These are phyloP conservation scores for Ceyx cyanopectus DNA, from an alignment of 2,113 vertebrate genomes.

Conservation along the genomic window DNA sequence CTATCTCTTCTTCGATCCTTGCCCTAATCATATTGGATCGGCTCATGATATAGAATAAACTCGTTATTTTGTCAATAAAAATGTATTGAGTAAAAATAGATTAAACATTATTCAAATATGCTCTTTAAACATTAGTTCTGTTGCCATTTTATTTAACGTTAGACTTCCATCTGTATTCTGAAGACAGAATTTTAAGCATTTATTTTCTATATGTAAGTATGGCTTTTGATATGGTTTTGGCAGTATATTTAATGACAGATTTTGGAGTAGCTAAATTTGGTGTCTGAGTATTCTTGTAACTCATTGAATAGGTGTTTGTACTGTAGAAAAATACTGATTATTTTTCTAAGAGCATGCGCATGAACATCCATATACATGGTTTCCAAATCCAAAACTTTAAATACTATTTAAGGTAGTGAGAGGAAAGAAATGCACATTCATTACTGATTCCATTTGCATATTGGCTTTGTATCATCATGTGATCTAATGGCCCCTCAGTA, in stretches of 20 bases:
- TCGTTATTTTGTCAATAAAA: slow-evolving; percentile 50
- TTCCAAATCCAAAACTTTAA: slow-evolving; percentile 18
- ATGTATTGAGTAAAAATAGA: slow-evolving; percentile 44
- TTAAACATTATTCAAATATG: not conserved
- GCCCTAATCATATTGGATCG: not conserved
- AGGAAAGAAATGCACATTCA: not conserved
- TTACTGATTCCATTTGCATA: not conserved
- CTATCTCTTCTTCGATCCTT: not conserved
- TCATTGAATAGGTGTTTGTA: slow-evolving; percentile 57
- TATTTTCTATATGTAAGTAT: slow-evolving; percentile 59
- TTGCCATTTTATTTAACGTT: slow-evolving; percentile 29
- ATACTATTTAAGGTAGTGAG: not conserved
- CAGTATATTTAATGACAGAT: slow-evolving; percentile 63
- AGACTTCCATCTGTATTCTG: slow-evolving; percentile 5
- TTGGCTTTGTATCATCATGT: not conserved
- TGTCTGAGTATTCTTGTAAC: slow-evolving; percentile 55
- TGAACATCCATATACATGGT: not conserved
- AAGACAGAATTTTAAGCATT: slow-evolving; percentile 18
- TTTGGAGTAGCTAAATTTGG: slow-evolving; percentile 65
- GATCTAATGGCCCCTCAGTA: not conserved
- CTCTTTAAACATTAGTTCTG: slow-evolving; percentile 17
- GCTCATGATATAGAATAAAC: not conserved
- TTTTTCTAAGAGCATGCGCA: not conserved
- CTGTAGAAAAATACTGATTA: slow-evolving; percentile 44
- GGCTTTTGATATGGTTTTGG: slow-evolving; percentile 57